Conservation (phyloP, 1,140 invertebrate genomes). For the Drosophila micromelanica region DNA sequence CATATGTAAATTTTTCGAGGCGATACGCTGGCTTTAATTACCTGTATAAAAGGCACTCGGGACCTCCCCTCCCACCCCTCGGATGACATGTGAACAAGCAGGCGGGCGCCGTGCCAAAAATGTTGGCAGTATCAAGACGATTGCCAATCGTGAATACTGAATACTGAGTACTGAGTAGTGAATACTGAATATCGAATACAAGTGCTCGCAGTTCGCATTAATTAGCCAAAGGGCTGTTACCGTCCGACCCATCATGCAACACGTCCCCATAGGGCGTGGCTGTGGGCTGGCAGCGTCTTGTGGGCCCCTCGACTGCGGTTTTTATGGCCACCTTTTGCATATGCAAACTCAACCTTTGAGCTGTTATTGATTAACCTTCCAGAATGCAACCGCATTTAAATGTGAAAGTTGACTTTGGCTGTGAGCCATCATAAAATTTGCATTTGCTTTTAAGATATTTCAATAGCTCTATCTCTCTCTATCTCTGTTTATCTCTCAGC, state of each 20-base stretch:
- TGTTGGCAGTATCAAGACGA: constrained; percentile 12
- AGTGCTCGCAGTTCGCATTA: constrained; percentile 55
- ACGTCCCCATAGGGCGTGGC: constrained; percentile 27
- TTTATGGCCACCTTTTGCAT: constrained; percentile 23
- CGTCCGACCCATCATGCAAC: constrained; percentile 23
- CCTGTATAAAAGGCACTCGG: constrained; percentile 61
- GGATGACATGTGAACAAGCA: constrained; percentile 63
- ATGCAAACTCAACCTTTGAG: constrained; percentile 49
- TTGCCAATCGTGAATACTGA: constrained; percentile 11
- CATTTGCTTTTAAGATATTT: constrained; percentile 10
- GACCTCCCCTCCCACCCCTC: constrained; percentile 9
- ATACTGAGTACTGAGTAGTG: constrained; percentile 7
- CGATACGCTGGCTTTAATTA: constrained; percentile 69
- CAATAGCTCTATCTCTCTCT: not conserved
- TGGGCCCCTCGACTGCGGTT: constrained; percentile 7
- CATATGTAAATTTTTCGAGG: constrained; percentile 68
- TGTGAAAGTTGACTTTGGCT: constrained; percentile 54
- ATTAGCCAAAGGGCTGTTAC: constrained; percentile 47
- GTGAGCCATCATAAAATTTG: constrained; percentile 20
- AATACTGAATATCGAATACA: not conserved
- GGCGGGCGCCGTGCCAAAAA: constrained; percentile 67
- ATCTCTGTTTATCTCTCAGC: too few relatives aligned
- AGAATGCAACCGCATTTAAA: constrained; percentile 34
- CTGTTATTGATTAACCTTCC: constrained; percentile 48
- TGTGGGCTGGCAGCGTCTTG: constrained; percentile 2